Evolutionary conservation across 2,113 vertebrate species (phyloP).

Genomic region (Malurus elegans): DNA sequence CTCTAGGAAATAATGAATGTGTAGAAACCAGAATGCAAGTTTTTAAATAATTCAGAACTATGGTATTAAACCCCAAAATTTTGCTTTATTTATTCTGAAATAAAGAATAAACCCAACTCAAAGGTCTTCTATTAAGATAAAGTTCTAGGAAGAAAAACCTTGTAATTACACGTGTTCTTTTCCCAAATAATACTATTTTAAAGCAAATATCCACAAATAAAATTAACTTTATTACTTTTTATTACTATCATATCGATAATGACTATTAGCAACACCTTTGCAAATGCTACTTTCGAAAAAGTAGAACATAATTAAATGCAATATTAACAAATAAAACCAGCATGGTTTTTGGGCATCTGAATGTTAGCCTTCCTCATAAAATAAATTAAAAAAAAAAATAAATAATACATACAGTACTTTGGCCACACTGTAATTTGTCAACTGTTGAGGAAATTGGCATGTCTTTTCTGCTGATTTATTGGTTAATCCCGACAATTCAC

Average conservation of each 20-base stretch:
- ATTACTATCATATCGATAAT: background rate
- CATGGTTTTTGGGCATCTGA: background rate
- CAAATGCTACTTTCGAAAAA: background rate
- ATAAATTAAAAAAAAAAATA: slow-evolving; percentile 1
- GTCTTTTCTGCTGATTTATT: slow-evolving; percentile 83
- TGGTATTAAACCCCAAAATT: background rate
- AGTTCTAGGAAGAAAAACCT: background rate
- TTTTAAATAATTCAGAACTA: slow-evolving; percentile 1
- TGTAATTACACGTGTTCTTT: background rate
- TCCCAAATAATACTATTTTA: background rate
- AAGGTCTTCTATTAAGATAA: background rate
- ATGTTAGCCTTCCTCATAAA: slow-evolving; percentile 28
- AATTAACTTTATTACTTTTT: background rate
- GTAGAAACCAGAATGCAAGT: background rate
- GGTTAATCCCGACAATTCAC: slow-evolving; percentile 80
- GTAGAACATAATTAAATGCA: background rate
- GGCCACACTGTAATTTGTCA: slow-evolving; percentile 77
- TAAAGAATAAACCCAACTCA: background rate
- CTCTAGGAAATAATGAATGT: background rate
- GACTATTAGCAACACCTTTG: background rate
- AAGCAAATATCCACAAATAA: background rate
- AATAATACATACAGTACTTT: slow-evolving; percentile 57
- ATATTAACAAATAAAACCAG: slow-evolving; percentile 20
- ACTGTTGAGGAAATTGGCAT: slow-evolving; percentile 79
- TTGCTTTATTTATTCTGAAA: background rate